These are phyloP conservation scores for Mnemiopsis leidyi DNA, from an alignment of 37 sponge, comb jelly and placozoan species.

Conservation along the genomic window DNA sequence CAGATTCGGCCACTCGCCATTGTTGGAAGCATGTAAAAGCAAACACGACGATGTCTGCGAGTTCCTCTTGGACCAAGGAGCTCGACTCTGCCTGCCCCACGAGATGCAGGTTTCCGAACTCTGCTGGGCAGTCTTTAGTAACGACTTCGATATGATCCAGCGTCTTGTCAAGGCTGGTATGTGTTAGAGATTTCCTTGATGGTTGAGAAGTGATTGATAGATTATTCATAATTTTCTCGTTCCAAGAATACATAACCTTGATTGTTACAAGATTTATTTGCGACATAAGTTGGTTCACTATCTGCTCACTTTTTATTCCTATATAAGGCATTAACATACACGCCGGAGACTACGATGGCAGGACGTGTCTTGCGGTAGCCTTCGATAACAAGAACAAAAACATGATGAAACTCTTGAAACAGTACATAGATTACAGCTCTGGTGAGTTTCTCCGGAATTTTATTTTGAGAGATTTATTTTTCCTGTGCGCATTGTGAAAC, in stretches of 20 bases:
- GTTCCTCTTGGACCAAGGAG: constrained; percentile 9
- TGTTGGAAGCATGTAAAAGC: background rate
- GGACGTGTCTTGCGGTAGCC: constrained; percentile 5
- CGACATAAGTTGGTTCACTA: no score
- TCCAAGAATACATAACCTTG: no score
- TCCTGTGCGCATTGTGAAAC: no score
- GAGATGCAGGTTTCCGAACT: background rate
- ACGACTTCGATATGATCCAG: constrained; percentile 31
- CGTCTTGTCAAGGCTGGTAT: constrained; percentile 2
- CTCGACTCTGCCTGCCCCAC: background rate
- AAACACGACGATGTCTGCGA: background rate
- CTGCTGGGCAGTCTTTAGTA: constrained; percentile 7
- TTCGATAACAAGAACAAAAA: constrained; percentile 23
- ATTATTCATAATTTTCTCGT: no score
- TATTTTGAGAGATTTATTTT: no score
- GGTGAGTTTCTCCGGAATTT: background rate
- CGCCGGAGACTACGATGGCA: constrained; percentile 3
- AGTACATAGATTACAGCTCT: background rate
- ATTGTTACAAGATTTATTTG: no score
- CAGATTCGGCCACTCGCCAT: constrained; percentile 34
- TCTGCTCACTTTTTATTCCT: no score
- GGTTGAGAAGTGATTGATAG: no score
- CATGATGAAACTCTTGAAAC: background rate
- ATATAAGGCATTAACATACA: constrained; percentile 1
- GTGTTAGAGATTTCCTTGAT: no score